Conservation (phyloP, 1,140 invertebrate species). For the Alviniconcha marisindica region DNA sequence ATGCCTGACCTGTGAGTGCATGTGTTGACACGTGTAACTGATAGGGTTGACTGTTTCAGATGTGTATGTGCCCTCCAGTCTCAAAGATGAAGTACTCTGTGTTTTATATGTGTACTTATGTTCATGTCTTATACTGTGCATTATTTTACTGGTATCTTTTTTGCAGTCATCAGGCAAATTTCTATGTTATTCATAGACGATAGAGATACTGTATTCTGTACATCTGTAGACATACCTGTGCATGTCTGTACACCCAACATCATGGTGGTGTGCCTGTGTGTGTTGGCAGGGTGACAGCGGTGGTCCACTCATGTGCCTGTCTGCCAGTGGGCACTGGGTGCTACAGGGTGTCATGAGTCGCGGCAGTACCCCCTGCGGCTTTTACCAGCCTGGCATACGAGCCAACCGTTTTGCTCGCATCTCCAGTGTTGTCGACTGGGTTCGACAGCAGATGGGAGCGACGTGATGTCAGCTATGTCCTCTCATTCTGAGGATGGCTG, state of each 20-base stretch:
- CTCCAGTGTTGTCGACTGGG: conserved; percentile 41
- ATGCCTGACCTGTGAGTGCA: no score
- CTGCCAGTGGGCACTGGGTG: conserved; percentile 76
- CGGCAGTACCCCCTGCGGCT: conserved; percentile 48
- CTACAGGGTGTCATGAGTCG: conserved; percentile 58
- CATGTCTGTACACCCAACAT: neutral
- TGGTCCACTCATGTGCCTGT: conserved; percentile 85
- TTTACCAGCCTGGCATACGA: neutral
- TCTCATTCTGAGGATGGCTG: no score
- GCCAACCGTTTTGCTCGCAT: conserved; percentile 48
- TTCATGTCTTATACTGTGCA: no score
- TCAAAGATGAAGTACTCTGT: no score
- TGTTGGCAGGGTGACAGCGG: conserved; percentile 88
- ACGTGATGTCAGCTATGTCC: no score
- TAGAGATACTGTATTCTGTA: neutral
- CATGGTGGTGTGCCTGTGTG: conserved; percentile 61
- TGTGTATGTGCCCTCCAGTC: no score
- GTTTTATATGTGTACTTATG: no score
- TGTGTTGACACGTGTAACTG: no score
- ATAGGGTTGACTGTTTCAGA: no score
- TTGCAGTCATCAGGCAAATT: no score
- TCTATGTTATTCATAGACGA: neutral
- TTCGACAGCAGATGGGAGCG: conserved; percentile 16
- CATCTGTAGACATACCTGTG: neutral
- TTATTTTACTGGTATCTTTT: no score